A percentile compares a stretch with the other conserved stretches of the same genome.
These are phyloP conservation scores for Eriocheir sinensis DNA, from an alignment of 1,140 invertebrate species.

Conservation along the genomic window DNA sequence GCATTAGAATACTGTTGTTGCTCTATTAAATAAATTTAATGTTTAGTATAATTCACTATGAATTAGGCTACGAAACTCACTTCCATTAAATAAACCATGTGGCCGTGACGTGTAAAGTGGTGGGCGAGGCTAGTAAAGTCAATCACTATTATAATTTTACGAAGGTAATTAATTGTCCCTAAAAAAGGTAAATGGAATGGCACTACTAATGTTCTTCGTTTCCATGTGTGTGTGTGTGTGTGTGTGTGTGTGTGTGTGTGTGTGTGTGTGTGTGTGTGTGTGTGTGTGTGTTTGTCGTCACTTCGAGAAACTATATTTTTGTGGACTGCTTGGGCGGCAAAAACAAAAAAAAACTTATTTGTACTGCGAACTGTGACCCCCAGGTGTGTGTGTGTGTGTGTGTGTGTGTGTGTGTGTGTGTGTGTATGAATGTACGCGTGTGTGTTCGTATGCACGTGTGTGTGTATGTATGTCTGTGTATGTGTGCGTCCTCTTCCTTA, in stretches of 20 bases:
- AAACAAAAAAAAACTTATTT: no score
- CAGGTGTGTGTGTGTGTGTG: conserved; percentile 27
- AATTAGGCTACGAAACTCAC: conserved; percentile 24
- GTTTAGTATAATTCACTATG: conserved; percentile 27
- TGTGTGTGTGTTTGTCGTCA: neutral
- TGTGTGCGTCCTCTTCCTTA: neutral
- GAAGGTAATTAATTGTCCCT: conserved; percentile 25
- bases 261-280: neutral
- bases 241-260: neutral
- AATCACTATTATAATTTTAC: conserved; percentile 18
- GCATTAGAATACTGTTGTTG: conserved; percentile 38
- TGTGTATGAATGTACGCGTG: conserved; percentile 9
- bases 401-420: neutral
- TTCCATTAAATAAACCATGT: conserved; percentile 26
- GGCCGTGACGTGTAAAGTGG: conserved; percentile 19
- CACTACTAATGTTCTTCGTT: neutral
- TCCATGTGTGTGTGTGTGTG: neutral
- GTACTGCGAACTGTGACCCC: neutral
- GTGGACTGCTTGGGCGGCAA: neutral
- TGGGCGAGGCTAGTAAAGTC: conserved; percentile 12
- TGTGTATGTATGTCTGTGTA: conserved; percentile 32
- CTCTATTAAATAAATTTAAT: neutral
- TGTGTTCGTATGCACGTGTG: conserved; percentile 19
- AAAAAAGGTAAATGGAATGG: conserved; percentile 16
- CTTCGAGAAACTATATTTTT: neutral